Evolutionary conservation across 2,888 invertebrate genomes (phyloP).

Genomic region (Drosophila paramelanica): DNA sequence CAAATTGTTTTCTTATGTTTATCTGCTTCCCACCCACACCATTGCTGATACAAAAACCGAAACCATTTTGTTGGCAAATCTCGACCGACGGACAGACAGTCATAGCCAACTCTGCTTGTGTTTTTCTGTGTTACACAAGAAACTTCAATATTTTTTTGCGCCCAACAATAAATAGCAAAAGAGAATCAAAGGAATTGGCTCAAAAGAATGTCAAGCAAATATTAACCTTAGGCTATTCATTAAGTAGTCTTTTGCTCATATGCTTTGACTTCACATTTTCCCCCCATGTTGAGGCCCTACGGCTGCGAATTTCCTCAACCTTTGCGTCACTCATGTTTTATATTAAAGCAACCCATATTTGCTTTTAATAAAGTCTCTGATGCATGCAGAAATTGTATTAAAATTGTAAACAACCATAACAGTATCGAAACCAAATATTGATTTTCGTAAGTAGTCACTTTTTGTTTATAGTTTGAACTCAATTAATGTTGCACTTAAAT

Average conservation of each 20-base stretch:
- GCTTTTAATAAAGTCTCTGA: conserved; percentile 38
- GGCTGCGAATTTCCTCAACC: conserved; percentile 6
- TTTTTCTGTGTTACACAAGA: conserved; percentile 57
- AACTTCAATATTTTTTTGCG: conserved; percentile 74
- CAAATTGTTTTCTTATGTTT: conserved; percentile 52
- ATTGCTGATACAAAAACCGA: conserved; percentile 54
- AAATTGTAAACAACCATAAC: no score
- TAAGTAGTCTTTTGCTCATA: conserved; percentile 76
- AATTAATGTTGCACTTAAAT: no score
- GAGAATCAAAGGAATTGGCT: conserved; percentile 34
- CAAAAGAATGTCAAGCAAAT: conserved; percentile 64
- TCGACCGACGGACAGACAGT: conserved; percentile 33
- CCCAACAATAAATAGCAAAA: conserved; percentile 62
- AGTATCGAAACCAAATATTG: no score
- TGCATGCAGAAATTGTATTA: no score
- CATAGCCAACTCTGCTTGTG: conserved; percentile 31
- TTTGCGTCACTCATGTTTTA: conserved; percentile 3
- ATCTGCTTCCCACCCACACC: conserved; percentile 17
- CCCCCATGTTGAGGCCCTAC: conserved; percentile 22
- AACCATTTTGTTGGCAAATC: conserved; percentile 71
- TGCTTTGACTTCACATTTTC: conserved; percentile 53
- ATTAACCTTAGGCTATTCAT: conserved; percentile 76
- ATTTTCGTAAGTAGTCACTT: no score
- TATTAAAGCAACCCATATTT: conserved; percentile 50
- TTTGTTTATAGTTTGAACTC: no score